phyloP scores from a whole-genome alignment of 1,140 invertebrate genomes.

The Drosophila tsacasi region DNA sequence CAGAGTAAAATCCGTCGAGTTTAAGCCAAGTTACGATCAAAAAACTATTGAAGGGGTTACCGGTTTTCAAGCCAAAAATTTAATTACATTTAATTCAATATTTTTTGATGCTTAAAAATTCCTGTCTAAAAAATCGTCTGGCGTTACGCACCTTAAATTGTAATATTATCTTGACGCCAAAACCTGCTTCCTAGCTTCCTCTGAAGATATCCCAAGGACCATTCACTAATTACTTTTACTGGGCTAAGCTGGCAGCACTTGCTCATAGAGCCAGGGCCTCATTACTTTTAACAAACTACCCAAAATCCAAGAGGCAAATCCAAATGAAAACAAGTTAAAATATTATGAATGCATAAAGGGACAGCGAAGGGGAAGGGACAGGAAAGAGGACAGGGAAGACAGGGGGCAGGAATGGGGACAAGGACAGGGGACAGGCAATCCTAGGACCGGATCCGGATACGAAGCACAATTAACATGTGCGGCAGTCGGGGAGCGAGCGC shows the following conservation, averaged over 20 bases:
- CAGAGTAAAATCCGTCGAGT: no score
- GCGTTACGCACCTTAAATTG: neutral
- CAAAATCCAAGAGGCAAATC: conserved; percentile 52
- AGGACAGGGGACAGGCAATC: conserved; percentile 8
- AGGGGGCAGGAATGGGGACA: neutral
- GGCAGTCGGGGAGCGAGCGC: neutral
- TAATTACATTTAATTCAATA: no score
- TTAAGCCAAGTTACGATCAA: no score
- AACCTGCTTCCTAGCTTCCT: neutral
- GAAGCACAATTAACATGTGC: conserved; percentile 66
- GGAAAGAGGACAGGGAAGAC: no score
- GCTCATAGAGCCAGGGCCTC: conserved; percentile 14
- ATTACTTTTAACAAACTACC: conserved; percentile 54
- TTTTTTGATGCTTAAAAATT: no score
- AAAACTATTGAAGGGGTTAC: no score
- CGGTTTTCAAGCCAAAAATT: no score
- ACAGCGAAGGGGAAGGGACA: no score
- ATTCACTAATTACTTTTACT: conserved; percentile 5
- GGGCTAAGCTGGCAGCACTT: conserved; percentile 11
- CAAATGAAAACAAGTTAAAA: conserved; percentile 67
- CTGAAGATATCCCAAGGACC: neutral
- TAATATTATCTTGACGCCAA: neutral
- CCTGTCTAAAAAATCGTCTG: neutral
- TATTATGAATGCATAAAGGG: conserved; percentile 77
- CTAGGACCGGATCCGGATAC: conserved; percentile 12